Evolutionary conservation across 2,797 vertebrate genomes (phyloP).

Genomic region (Molossus molossus): DNA sequence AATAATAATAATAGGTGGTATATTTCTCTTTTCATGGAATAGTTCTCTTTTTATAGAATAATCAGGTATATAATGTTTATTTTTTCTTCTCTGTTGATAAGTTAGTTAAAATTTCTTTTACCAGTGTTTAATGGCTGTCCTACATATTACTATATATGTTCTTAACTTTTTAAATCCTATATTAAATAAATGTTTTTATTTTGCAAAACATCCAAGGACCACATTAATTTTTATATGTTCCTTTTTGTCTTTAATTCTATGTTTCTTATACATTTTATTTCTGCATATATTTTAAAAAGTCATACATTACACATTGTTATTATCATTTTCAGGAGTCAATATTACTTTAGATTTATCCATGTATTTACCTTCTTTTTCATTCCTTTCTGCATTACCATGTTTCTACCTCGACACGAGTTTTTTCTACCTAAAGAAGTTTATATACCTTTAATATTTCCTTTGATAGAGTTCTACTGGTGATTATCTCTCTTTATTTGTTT

Average conservation of each 20-base stretch:
- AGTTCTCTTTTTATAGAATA: not conserved
- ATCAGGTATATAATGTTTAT: not conserved
- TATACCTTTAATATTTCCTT: not conserved
- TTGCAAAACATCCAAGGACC: not conserved
- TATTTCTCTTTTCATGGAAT: not conserved
- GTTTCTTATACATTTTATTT: conserved; percentile 1
- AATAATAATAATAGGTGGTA: not conserved
- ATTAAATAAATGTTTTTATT: not conserved
- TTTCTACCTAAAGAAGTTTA: not conserved
- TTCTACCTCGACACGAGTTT: not conserved
- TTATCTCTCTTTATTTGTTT: not conserved
- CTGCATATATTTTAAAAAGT: not conserved
- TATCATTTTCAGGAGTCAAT: not conserved
- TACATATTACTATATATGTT: not conserved
- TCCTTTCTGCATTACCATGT: not conserved
- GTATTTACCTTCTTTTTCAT: not conserved
- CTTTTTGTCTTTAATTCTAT: not conserved
- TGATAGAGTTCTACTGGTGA: not conserved
- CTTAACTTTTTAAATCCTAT: not conserved
- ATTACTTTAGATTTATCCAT: not conserved
- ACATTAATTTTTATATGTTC: not conserved
- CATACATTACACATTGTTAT: not conserved
- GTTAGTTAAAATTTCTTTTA: not conserved
- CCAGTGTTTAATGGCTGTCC: not conserved
- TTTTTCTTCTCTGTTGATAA: not conserved